Base-by-base conservation (phyloP, 2,888 invertebrate genomes). In the Catocala nupta region DNA sequence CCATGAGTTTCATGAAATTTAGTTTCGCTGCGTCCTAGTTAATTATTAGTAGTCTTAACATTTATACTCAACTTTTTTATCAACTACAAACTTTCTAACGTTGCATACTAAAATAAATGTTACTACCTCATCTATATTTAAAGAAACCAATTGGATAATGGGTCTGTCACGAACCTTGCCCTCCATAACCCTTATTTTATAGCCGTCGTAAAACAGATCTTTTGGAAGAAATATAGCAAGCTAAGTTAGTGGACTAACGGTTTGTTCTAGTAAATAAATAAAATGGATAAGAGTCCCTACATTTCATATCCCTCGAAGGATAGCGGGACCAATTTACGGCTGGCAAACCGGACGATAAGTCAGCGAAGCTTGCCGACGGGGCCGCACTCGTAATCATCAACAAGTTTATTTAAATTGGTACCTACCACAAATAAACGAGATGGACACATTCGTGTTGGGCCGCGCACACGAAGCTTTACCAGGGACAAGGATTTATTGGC, bases 391-490 rank as follows among this genome's bases (percentile, higher is more conserved):
- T 81, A 80, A 84, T 83, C 83, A 81, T 82, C 84, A 82, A 80
- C 82, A 82, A 82, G 82, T 83, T 81, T 85, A 86, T 84, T 85
- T 83, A 87, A 86, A 87, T 87, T 86, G 85, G 75, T 80, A 79
- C 80, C 78, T 80, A 81, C 81, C 77, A 83, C 84, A 85, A 84
- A 86, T 82, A 85, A 85, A 85, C 78, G 71, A 79, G 64, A 71
- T 70, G 73, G 75, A 79, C 80, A 75, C 68, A 75, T 71, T 75
- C 74, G 72, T 75, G 70, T 68, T 60, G 75, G 74, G 59, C 68
- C 73, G 66, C 66, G 69, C 63, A 69, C 65, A 66, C 61, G 50
- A 49, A 50, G 61, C 67, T 68, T 71, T 75, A 62, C 47, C 55
- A 61, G 63, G 59, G 63, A 72, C 75, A 79, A 69, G 68, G 75